phyloP scores from a whole-genome alignment of 1,140 invertebrate genomes.

The Chironomus striatipennis region DNA sequence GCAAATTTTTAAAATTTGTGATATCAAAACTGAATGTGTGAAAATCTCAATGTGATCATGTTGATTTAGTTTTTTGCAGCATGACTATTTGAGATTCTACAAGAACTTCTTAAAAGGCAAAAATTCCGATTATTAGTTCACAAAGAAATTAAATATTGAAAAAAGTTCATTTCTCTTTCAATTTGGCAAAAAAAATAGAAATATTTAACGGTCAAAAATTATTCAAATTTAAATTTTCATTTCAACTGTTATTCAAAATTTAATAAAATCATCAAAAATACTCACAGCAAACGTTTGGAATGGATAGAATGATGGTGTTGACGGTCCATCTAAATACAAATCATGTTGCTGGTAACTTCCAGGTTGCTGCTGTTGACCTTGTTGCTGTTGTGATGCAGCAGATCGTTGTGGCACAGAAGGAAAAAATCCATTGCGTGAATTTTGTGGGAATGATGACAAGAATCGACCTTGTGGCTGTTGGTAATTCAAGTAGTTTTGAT shows the following conservation, averaged over 20 bases:
- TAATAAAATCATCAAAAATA: background rate
- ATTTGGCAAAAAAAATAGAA: too few species aligned
- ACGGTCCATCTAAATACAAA: background rate
- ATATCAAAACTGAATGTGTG: too few species aligned
- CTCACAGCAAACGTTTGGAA: background rate
- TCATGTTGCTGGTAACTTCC: background rate
- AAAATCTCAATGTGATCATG: too few species aligned
- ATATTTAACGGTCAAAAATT: background rate
- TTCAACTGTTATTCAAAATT: too few species aligned
- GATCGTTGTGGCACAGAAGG: background rate
- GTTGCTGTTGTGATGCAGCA: background rate
- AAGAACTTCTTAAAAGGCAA: too few species aligned
- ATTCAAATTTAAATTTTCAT: too few species aligned
- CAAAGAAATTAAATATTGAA: too few species aligned
- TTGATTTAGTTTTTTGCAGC: background rate
- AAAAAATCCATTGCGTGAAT: conserved; percentile 15
- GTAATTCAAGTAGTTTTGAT: conserved; percentile 16
- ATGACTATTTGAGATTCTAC: background rate
- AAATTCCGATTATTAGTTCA: too few species aligned
- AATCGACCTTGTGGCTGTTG: background rate
- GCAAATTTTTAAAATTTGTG: too few species aligned
- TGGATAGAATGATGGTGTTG: background rate
- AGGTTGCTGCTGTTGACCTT: background rate
- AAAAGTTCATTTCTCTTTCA: too few species aligned
- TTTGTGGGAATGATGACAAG: conserved; percentile 19